A percentile compares a stretch with the other conserved stretches of the same genome.
Evolutionary conservation across 2,113 vertebrate genomes (phyloP).

Genomic region (Pygoscelis antarcticus): DNA sequence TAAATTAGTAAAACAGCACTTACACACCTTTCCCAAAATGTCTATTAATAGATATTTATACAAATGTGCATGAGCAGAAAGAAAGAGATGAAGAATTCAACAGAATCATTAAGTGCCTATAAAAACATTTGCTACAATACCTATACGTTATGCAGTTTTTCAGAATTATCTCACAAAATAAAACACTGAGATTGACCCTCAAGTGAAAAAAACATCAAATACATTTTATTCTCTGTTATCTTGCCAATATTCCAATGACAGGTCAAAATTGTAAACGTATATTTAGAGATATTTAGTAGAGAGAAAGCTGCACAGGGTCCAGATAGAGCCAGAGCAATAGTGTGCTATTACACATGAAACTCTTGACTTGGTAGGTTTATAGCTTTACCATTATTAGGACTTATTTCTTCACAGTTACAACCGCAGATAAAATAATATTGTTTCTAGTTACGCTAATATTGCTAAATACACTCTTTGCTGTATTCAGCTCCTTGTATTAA

Average conservation of each 20-base stretch:
- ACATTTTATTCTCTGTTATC: neutral
- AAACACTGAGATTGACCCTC: neutral
- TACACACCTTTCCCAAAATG: neutral
- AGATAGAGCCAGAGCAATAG: neutral
- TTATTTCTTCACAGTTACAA: neutral
- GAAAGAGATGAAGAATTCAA: neutral
- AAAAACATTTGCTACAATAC: neutral
- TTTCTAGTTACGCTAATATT: neutral
- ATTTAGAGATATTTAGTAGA: neutral
- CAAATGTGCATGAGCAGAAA: neutral
- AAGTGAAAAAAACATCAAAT: neutral
- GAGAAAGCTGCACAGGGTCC: neutral
- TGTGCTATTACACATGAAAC: neutral
- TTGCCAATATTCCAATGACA: neutral
- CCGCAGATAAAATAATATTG: neutral
- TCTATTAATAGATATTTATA: neutral
- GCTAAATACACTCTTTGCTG: neutral
- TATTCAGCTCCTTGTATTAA: neutral
- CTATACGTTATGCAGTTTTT: neutral
- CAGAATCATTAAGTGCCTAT: neutral
- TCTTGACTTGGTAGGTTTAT: neutral
- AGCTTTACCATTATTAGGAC: neutral
- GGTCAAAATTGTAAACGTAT: accelerated
- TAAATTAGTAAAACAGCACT: neutral
- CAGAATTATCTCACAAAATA: neutral